Evolutionary conservation across 2,888 invertebrate species (phyloP).

Genomic region (Lepetodrilus schrolli): DNA sequence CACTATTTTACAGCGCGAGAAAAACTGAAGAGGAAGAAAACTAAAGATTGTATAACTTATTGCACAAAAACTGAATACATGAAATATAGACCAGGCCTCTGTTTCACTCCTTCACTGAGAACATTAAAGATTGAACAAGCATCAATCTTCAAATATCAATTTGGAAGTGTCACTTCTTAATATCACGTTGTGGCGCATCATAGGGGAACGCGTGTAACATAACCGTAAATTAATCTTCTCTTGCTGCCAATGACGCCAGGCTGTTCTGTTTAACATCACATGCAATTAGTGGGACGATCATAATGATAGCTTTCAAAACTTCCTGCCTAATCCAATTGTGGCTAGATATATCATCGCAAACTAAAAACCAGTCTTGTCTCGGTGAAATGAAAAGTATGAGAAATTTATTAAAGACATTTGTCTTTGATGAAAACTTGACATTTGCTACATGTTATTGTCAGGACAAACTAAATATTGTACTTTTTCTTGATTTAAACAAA

Average conservation of each 20-base stretch:
- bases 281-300: neutral
- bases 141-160: constrained; percentile 9
- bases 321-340: neutral
- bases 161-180: constrained; percentile 19
- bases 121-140: neutral
- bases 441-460: constrained; percentile 2
- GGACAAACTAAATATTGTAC: constrained; percentile 20
- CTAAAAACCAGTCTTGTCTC: neutral
- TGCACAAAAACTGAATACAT: neutral
- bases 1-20: no score
- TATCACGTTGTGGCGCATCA: neutral
- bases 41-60: neutral
- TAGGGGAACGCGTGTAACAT: constrained; percentile 11
- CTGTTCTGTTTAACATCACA: neutral
- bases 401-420: constrained; percentile 23
- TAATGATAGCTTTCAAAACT: constrained; percentile 23
- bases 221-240: neutral
- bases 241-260: neutral
- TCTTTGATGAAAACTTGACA: constrained; percentile 8
- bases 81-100: no score
- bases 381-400: neutral
- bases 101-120: no score
- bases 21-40: no score
- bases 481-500: constrained; percentile 21
- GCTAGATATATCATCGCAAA: constrained; percentile 4